These are phyloP conservation scores for Agrenia bidenticulata DNA, from an alignment of 2,888 invertebrate genomes.

Conservation along the genomic window DNA sequence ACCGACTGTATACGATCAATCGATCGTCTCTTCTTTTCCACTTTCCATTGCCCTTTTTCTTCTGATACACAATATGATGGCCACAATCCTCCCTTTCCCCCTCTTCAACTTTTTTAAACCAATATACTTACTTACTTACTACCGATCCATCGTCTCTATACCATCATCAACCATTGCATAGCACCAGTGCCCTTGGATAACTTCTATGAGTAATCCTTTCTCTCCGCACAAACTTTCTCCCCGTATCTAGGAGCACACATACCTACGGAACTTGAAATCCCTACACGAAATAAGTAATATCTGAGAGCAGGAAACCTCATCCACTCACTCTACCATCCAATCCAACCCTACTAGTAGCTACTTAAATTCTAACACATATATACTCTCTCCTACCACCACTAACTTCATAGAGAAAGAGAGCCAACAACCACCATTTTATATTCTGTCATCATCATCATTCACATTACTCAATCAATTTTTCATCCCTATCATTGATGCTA, in stretches of 20 bases:
- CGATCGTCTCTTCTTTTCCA: slow-evolving; percentile 17
- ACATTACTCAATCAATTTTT: slow-evolving; percentile 42
- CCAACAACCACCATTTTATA: slow-evolving; percentile 13
- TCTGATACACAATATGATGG: slow-evolving; percentile 38
- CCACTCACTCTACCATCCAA: too few species aligned
- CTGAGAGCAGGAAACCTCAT: too few species aligned
- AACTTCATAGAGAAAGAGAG: neutral
- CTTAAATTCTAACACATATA: too few species aligned
- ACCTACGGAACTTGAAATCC: neutral
- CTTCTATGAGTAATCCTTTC: neutral
- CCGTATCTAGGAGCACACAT: slow-evolving; percentile 1
- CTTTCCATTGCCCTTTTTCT: slow-evolving; percentile 23
- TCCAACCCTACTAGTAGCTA: neutral
- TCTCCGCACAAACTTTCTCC: slow-evolving; percentile 1
- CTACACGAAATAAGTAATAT: neutral
- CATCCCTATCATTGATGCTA: slow-evolving; percentile 23
- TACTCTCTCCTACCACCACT: neutral
- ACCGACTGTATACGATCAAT: slow-evolving; percentile 33
- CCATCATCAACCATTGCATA: neutral
- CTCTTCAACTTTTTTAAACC: slow-evolving; percentile 21
- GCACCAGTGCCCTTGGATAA: neutral
- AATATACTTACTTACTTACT: slow-evolving; percentile 13
- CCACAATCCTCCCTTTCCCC: slow-evolving; percentile 20
- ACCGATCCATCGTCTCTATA: neutral
- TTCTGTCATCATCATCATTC: slow-evolving; percentile 30